Conservation (phyloP, 2,113 vertebrate genomes). For the Lamprotornis superbus region DNA sequence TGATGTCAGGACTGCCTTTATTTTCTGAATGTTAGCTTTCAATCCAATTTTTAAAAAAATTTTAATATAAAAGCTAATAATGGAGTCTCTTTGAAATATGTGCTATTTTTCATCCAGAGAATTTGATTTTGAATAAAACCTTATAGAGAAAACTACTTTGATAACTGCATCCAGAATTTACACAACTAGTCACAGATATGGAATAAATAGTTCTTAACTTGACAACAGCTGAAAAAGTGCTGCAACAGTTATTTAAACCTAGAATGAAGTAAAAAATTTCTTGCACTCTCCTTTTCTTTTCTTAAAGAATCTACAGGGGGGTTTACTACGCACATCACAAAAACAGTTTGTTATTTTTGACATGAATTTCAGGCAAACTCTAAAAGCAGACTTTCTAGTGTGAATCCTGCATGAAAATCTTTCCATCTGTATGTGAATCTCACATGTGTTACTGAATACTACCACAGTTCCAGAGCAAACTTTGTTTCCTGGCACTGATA, state of each 20-base stretch:
- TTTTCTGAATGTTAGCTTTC: neutral
- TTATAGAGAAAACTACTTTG: neutral
- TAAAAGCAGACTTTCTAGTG: neutral
- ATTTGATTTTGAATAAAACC: neutral
- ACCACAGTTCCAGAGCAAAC: neutral
- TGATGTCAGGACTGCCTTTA: neutral
- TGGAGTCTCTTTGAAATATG: neutral
- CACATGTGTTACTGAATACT: neutral
- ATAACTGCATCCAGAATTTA: neutral
- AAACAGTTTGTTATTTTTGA: neutral
- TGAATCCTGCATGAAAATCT: neutral
- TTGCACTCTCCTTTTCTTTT: neutral
- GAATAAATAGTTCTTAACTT: neutral
- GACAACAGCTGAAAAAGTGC: neutral
- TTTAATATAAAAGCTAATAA: neutral
- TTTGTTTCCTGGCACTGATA: neutral
- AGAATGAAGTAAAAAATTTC: neutral
- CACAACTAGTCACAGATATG: neutral
- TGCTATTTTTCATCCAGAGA: neutral
- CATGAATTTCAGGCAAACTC: neutral
- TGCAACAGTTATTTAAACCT: neutral
- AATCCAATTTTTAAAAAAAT: neutral
- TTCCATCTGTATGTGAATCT: neutral
- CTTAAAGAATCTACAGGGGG: neutral
- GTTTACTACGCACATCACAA: neutral